Percentiles rank a stretch among this genome's conserved stretches.
Conservation (phyloP, 1,140 invertebrate species). For the Pseudomyrmex cubaensis region DNA sequence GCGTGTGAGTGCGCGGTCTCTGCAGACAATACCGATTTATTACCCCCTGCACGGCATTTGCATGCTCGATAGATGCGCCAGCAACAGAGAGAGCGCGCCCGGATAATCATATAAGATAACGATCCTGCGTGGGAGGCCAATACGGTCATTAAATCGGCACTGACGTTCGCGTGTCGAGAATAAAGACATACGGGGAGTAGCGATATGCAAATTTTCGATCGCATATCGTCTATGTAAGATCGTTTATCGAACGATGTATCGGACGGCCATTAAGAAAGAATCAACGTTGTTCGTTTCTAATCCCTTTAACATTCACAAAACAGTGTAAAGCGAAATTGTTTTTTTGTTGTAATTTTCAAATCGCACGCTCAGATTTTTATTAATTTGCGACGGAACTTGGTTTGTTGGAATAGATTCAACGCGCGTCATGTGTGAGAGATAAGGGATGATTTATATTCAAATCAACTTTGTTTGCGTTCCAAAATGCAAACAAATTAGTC, state of each 20-base stretch:
- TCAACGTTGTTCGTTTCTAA: background rate
- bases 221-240: background rate
- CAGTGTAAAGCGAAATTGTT: too few relatives aligned
- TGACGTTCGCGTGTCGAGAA: background rate
- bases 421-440: too few relatives aligned
- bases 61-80: conserved; percentile 44
- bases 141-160: conserved; percentile 36
- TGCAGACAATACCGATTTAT: conserved; percentile 56
- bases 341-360: too few relatives aligned
- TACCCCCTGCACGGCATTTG: conserved; percentile 32
- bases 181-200: background rate
- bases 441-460: too few relatives aligned
- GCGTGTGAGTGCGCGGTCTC: background rate
- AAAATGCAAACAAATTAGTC: too few relatives aligned
- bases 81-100: conserved; percentile 30
- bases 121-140: conserved; percentile 50
- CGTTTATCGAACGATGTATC: background rate
- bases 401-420: too few relatives aligned
- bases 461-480: too few relatives aligned
- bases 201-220: conserved; percentile 2
- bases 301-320: background rate
- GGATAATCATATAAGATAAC: conserved; percentile 59
- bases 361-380: too few relatives aligned
- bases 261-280: background rate
- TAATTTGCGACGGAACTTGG: too few relatives aligned